Conservation (phyloP, 2,888 invertebrate genomes). For the Parelbella ahira region DNA sequence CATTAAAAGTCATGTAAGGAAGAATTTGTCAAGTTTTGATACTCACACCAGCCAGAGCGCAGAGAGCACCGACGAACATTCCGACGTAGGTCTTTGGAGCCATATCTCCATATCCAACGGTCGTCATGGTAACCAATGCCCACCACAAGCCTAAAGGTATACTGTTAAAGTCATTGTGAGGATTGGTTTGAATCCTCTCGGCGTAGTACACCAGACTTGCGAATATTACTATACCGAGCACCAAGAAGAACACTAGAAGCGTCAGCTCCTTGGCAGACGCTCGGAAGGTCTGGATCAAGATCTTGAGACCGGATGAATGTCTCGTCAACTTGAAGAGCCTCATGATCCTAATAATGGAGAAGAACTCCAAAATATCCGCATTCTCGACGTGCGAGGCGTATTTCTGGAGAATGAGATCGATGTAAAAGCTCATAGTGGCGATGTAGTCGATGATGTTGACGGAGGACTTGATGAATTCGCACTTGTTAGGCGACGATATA, state of each 20-base stretch:
- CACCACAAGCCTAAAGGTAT: constrained; percentile 99
- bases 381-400: constrained; percentile 95
- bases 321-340: constrained; percentile 97
- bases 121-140: constrained; percentile 99
- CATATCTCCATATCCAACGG: constrained; percentile 99
- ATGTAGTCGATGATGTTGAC: constrained; percentile 99
- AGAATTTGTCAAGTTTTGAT: constrained; percentile 28
- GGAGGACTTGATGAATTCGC: constrained; percentile 96
- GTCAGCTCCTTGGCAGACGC: constrained; percentile 98
- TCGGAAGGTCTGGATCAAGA: constrained; percentile 98
- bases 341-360: constrained; percentile 98
- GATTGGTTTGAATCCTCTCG: constrained; percentile 96
- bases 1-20: too few relatives aligned
- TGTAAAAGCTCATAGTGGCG: constrained; percentile 99
- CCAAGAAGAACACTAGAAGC: constrained; percentile 97
- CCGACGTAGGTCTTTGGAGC: constrained; percentile 98
- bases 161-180: constrained; percentile 98
- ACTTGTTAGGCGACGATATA: constrained; percentile 95
- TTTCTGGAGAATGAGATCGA: constrained; percentile 93
- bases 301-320: constrained; percentile 98
- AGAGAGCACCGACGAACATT: constrained; percentile 98
- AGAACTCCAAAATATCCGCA: constrained; percentile 97
- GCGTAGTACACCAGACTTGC: constrained; percentile 99
- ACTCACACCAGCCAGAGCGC: constrained; percentile 97
- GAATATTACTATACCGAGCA: constrained; percentile 98